Base-by-base conservation (phyloP, 1,140 invertebrate species). In the Reticulitermes speratus region DNA sequence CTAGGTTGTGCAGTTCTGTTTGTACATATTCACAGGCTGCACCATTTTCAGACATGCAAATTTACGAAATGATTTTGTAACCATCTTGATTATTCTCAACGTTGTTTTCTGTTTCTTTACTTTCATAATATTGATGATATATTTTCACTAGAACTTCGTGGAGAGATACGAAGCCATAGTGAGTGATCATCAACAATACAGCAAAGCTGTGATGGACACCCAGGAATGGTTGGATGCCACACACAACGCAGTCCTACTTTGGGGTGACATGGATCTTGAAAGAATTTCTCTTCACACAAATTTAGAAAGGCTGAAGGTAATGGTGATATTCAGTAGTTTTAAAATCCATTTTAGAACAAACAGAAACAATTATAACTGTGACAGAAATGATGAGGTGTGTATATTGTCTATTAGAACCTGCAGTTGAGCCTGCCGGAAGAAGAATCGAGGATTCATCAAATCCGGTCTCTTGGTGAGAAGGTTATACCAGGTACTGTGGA, bases 141-240 rank as follows among this genome's bases (percentile, higher is more conserved):
- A 6, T 19, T 55, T 19, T 55, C 19, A 21, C 14, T 86, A 91
- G 90, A 88, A 87, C 59, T 91, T 89, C 86, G 90, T 91, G 0
- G 89, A 90, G 85, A 90, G 91, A 85, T 98, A 98, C 90, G 97
- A 99, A 92, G 95, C 93, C 2, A 97, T 98, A 90, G 97, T 98
- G 0, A 96, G 95, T 89, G 96, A 97, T 89, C 98, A 99, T 91
- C 96, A 98, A 89, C 95, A 97, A 88, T 99, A 98, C 89, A 96
- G 95, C 86, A 97, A 97, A 91, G 95, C 96, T 16, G 96, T 98
- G 0, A 95, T 96, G 90, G 96, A 98, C 88, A 94, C 96, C 25
- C 95, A 96, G 87, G 97, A 98, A 90, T 99, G 97, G 96, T 92
- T 98, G n/a, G 96, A 97, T 89, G 95, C 96, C 21, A 97, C 97